Evolutionary conservation across 1,140 invertebrate species (phyloP), one percentile per base, ranked within the genome.

Genomic region (Drosophila orena): DNA sequence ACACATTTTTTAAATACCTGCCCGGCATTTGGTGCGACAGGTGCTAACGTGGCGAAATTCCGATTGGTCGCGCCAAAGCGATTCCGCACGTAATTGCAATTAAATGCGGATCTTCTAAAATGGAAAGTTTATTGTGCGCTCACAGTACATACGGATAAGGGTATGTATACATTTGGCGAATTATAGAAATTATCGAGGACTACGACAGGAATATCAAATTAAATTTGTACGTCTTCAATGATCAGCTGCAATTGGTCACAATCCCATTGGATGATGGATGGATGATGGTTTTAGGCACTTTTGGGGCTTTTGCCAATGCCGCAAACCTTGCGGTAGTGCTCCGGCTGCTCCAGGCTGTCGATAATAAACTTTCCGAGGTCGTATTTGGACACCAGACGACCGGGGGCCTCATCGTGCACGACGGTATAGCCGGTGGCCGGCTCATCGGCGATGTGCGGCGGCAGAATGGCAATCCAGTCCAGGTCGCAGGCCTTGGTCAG

Each of bases 381-480:
- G 90, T 95, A 93, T 75, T 97, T 97, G 1, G 96, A 96, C 35
- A 97, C 94, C 37, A 93, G 89, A 7, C 94, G 93, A 15, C 95
- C 96, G 3, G 95, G 95, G 4, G 94, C 94, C 50, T 94, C 93
- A 55, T 95, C 94, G 38, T 91, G 90, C 8, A 72, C 20, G 20
- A 92, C 84, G 4, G 74, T 80, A 52, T 90, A 91, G n/a, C 71
- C 72, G 27, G 54, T 77, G 12, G 81, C 81, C 2, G 79, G 91
- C 46, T 90, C 70, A 72, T 89, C 95, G 79, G 96, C 94, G 91
- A 97, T 97, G 79, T 97, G 96, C 14, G 97, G 97, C 34, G 97
- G 96, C 75, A 96, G 94, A 24, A 97, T 94, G 6, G 96, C 96
- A 77, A 97, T 94, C 93, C 95, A 98, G 61, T 97, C 95, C 44